phyloP scores from a whole-genome alignment of 2,797 vertebrate genomes.

The Atherinosoma microstoma region DNA sequence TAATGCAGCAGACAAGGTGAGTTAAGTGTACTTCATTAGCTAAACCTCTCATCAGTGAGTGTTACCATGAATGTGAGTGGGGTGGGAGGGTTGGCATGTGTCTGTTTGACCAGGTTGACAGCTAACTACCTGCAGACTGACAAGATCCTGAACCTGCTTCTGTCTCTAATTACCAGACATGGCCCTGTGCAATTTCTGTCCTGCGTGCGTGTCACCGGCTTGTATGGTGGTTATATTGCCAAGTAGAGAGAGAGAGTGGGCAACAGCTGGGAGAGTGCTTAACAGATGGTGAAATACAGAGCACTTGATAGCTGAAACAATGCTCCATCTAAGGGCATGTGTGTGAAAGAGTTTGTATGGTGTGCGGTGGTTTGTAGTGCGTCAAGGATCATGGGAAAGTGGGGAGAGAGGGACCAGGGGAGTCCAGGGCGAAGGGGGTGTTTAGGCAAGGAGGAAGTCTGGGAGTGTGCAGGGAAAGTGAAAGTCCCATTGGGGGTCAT shows the following conservation, averaged over 20 bases:
- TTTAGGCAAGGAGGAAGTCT: conserved; percentile 68
- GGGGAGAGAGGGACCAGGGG: conserved; percentile 67
- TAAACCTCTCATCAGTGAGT: conserved; percentile 31
- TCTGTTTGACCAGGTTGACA: conserved; percentile 33
- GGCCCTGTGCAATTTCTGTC: conserved; percentile 68
- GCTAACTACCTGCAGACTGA: conserved; percentile 60
- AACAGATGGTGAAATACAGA: conserved; percentile 74
- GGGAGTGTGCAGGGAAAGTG: conserved; percentile 63
- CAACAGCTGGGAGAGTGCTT: conserved; percentile 80
- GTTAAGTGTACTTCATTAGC: conserved; percentile 40
- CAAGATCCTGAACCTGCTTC: conserved; percentile 45
- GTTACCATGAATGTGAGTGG: conserved; percentile 11
- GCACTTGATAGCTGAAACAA: conserved; percentile 64
- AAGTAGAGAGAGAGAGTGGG: conserved; percentile 72
- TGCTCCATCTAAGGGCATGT: conserved; percentile 48
- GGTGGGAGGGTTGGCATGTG: conserved; percentile 19
- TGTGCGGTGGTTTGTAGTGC: conserved; percentile 52
- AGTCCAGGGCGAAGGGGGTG: conserved; percentile 76
- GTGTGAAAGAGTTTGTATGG: conserved; percentile 33
- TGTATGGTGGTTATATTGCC: conserved; percentile 70
- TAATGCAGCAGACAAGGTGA: conserved; percentile 12
- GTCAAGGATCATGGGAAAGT: conserved; percentile 59
- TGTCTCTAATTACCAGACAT: conserved; percentile 70
- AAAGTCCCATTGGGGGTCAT: conserved; percentile 58
- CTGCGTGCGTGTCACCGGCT: conserved; percentile 65